Evolutionary conservation across 1,140 invertebrate species (phyloP), one percentile per base, ranked within the genome.

Genomic region (Leptinotarsa defecta): DNA sequence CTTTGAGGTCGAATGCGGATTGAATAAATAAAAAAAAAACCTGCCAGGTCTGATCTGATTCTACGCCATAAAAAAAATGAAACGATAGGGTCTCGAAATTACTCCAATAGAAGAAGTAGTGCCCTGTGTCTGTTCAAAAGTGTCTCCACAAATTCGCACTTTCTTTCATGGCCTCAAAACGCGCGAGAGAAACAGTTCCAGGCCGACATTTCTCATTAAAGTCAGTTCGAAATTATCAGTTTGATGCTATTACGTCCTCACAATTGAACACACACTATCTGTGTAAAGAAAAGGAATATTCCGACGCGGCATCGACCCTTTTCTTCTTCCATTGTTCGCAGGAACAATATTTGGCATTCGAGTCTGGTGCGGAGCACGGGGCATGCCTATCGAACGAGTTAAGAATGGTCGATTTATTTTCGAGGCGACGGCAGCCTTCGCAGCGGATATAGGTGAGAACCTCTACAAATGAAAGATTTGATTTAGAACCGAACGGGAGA

Each of bases 271-370:
- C 63, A 65, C 67, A 68, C 67, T 43, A 68, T 68, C 34, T 43
- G 34, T 57, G 52, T 19, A 15, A 67, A 19, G 3, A 49, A 68
- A 68, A 68, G 13, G 27, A 48, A 68, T 68, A 34, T 68, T 15
- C 2, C 11, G n/a, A 15, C 43, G 6, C 6, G 52, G 52, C 52
- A 57, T 57, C 17, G 17, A 57, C 34, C 19, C 43, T 67, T 62
- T 68, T 68, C 67, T 48, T 17, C 74, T 52, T 43, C 65, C 77
- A 70, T 78, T 75, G 73, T 78, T 78, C 77, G 64, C 72, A 72
- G 73, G 75, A 78, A 78, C 69, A 78, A 78, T 78, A 75, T 78
- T 78, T 78, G 76, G 76, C 68, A 75, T 74, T 74, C 76, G 27
- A 74, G 72, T 75, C 73, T 52, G 65, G 74, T 74, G 52, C 52